Base-by-base conservation (phyloP, 2,888 invertebrate species). In the Meiosimyza platycephala region DNA sequence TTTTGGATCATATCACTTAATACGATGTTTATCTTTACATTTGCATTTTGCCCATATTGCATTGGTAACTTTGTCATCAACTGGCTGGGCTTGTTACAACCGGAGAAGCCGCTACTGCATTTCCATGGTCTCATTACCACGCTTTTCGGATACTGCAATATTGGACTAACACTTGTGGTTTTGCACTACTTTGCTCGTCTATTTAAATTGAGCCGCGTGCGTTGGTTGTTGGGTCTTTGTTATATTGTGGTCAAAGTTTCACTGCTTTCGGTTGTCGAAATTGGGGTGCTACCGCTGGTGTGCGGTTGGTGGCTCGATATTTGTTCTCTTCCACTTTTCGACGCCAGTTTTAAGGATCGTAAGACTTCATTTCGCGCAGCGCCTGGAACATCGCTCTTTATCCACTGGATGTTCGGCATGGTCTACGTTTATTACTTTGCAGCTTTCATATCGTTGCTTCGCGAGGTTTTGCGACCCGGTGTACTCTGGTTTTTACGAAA, bases 241-340 rank as follows among this genome's bases (percentile, higher is more conserved):
- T 97, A 97, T 83, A 95, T 97, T 74, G 86, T 87, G 57, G 86
- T 87, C 0, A 92, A 95, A 87, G 98, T 99, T 6, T 98, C 98
- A 1, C 89, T 99, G 75, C 89, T 99, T 40, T 96, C 98, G 6
- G 97, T 99, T 52, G 94, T 98, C 40, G 99, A 99, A 90, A 97
- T 99, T 75, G 98, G 99, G 4, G 94, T 99, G 1, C 92, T 99
- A 80, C 99, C 99, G 0, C 88, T 99, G 6, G 93, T 99, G 18
- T 99, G 98, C 83, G 99, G 99, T 11, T 99, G 98, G 97, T 99
- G 99, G 99, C 89, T 99, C 74, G 99, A 99, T 85, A 94, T 99
- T 72, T 99, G 99, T 85, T 98, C 99, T 0, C 88, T 99, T 79
- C 92, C 95, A 0, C 92, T 97, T 91, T 95, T 96, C 80, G 96